A percentile compares a stretch with the other conserved stretches of the same genome.
These are phyloP conservation scores for Pantherophis guttatus DNA, from an alignment of 2,113 vertebrate species.

Conservation along the genomic window DNA sequence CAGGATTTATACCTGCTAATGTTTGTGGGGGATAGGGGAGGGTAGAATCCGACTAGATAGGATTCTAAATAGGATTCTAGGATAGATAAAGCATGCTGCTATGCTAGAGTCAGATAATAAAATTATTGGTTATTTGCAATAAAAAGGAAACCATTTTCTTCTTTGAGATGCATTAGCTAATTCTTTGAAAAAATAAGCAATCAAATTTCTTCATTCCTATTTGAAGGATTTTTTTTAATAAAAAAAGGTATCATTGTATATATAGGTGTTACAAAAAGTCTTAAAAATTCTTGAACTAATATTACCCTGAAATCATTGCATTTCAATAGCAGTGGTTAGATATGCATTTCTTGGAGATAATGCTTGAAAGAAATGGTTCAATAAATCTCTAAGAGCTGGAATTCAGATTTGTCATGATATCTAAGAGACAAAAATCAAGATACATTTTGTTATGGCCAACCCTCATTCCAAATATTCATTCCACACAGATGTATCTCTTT, in stretches of 20 bases:
- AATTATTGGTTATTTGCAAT: constrained; percentile 41
- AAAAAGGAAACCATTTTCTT: background rate
- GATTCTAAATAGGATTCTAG: too few relatives aligned
- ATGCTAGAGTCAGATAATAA: background rate
- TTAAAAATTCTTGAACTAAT: constrained; percentile 24
- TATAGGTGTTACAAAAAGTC: too few relatives aligned
- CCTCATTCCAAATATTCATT: constrained; percentile 21
- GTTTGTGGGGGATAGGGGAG: background rate
- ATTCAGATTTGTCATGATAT: constrained; percentile 20
- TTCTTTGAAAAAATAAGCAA: background rate
- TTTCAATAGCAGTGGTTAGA: constrained; percentile 44
- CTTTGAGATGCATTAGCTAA: constrained; percentile 35
- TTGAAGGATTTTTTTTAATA: background rate
- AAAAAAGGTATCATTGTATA: background rate
- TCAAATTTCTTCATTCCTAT: constrained; percentile 33
- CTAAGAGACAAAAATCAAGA: constrained; percentile 28
- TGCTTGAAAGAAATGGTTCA: constrained; percentile 19
- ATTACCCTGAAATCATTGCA: constrained; percentile 47
- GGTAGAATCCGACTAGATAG: background rate
- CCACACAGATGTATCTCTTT: constrained; percentile 39
- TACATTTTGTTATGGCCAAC: constrained; percentile 28
- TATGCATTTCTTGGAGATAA: constrained; percentile 25
- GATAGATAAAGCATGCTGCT: background rate
- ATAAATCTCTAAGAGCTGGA: constrained; percentile 3
- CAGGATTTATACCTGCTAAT: constrained; percentile 47